Conservation (phyloP, 2,797 vertebrate genomes). For the Micropoecilia bifurca region DNA sequence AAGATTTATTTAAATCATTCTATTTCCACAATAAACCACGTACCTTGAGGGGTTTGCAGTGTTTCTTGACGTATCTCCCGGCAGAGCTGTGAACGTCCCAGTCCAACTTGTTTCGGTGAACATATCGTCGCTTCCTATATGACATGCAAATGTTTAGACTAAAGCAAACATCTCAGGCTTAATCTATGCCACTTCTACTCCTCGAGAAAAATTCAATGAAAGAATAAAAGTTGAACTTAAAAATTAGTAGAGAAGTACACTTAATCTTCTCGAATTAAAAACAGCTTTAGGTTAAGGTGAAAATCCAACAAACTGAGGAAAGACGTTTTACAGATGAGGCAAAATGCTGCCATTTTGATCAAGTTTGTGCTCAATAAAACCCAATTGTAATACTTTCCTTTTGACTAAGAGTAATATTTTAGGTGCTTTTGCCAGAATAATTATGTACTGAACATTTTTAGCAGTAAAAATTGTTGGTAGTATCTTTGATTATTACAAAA, state of each 20-base stretch:
- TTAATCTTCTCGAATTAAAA: neutral
- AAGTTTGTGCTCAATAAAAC: neutral
- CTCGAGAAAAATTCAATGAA: neutral
- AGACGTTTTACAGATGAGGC: neutral
- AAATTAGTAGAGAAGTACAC: neutral
- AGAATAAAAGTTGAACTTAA: neutral
- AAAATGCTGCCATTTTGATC: neutral
- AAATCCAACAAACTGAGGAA: neutral
- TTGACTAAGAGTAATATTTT: neutral
- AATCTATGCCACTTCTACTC: neutral
- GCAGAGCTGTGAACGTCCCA: constrained; percentile 87
- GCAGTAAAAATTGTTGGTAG: neutral
- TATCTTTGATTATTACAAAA: neutral
- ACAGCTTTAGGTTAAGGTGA: neutral
- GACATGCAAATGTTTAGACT: constrained; percentile 6
- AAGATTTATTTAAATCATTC: neutral
- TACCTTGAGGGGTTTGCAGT: constrained; percentile 89
- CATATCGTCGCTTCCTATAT: constrained; percentile 85
- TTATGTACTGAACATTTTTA: neutral
- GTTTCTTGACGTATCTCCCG: constrained; percentile 85
- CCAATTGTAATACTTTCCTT: neutral
- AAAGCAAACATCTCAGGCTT: neutral
- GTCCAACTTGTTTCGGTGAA: constrained; percentile 82
- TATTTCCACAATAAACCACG: neutral
- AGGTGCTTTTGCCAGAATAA: neutral